Evolutionary conservation across 2,888 invertebrate species (phyloP).

Genomic region (Eristalis tenax): DNA sequence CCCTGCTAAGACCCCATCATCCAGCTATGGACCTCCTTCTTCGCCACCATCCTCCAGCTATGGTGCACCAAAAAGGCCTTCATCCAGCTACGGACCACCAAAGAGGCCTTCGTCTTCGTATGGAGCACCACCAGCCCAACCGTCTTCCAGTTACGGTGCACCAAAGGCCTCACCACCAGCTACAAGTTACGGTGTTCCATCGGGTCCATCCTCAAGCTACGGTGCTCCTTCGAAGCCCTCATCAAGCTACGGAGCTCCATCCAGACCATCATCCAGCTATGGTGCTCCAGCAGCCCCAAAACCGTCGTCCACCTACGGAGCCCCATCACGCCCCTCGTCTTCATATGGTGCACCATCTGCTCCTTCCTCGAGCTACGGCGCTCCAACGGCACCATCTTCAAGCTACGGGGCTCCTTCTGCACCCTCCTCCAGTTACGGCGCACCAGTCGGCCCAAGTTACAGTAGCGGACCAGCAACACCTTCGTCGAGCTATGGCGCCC

Average conservation of each 20-base stretch:
- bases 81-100: constrained; percentile 79
- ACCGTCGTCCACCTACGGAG: constrained; percentile 75
- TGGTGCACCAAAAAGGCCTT: constrained; percentile 76
- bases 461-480: constrained; percentile 61
- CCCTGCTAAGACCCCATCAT: constrained; percentile 79
- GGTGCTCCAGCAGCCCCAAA: constrained; percentile 76
- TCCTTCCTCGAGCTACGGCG: constrained; percentile 79
- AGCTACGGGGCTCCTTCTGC: constrained; percentile 69
- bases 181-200: constrained; percentile 83
- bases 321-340: constrained; percentile 81
- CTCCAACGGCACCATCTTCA: constrained; percentile 76
- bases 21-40: constrained; percentile 82
- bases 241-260: constrained; percentile 77
- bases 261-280: constrained; percentile 76
- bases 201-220: constrained; percentile 73
- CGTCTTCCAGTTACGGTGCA: constrained; percentile 73
- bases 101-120: constrained; percentile 76
- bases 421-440: constrained; percentile 55
- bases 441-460: constrained; percentile 67
- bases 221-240: constrained; percentile 57
- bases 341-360: constrained; percentile 81
- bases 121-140: constrained; percentile 80
- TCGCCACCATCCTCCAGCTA: constrained; percentile 76
- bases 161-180: constrained; percentile 79
- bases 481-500: constrained; percentile 77